Evolutionary conservation across 2,113 vertebrate species (phyloP).

Genomic region (Cranoglanis bouderius): DNA sequence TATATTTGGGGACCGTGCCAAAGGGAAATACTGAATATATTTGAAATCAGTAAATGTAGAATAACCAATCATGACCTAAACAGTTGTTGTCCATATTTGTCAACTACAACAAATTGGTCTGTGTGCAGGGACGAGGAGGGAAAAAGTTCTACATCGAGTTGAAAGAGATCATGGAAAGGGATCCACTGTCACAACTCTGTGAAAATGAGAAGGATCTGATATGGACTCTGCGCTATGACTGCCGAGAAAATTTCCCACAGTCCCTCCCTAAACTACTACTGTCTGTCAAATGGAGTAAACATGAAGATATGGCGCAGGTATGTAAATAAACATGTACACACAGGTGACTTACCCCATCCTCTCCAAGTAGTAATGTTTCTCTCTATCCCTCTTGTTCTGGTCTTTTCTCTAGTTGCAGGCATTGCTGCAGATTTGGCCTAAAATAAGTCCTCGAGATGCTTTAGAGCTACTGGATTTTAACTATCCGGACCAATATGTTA

Average conservation of each 20-base stretch:
- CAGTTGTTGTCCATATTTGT: not conserved
- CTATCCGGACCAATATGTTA: slow-evolving; percentile 96
- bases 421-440: slow-evolving; percentile 96
- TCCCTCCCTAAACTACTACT: slow-evolving; percentile 93
- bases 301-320: slow-evolving; percentile 98
- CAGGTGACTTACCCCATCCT: not conserved
- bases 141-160: slow-evolving; percentile 95
- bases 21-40: not conserved
- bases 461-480: slow-evolving; percentile 96
- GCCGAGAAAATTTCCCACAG: slow-evolving; percentile 91
- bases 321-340: slow-evolving; percentile 8
- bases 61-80: not conserved
- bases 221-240: slow-evolving; percentile 94
- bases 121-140: slow-evolving; percentile 86
- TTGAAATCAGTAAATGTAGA: not conserved
- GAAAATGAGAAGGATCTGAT: slow-evolving; percentile 99
- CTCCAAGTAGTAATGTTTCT: not conserved
- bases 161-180: slow-evolving; percentile 99
- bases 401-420: slow-evolving; percentile 84
- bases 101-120: not conserved
- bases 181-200: slow-evolving; percentile 94
- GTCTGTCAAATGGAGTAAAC: slow-evolving; percentile 98
- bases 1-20: not conserved
- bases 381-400: not conserved
- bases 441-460: slow-evolving; percentile 89